A percentile compares a stretch with the other conserved stretches of the same genome.
These are phyloP conservation scores for Drosophila demipolita DNA, from an alignment of 2,888 invertebrate species.

Conservation along the genomic window DNA sequence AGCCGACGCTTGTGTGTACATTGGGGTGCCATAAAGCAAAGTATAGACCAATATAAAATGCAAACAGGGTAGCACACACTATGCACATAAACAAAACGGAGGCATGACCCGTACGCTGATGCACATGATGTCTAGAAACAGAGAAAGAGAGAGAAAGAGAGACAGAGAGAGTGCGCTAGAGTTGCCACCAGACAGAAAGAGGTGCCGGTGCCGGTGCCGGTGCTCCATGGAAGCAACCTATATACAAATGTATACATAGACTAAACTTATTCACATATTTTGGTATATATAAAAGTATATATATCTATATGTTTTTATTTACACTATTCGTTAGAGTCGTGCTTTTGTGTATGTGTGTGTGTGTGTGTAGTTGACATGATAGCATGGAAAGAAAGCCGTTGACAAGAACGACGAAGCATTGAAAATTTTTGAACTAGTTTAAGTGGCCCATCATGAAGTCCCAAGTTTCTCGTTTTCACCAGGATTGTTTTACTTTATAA, in stretches of 20 bases:
- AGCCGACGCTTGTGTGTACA: slow-evolving; percentile 53
- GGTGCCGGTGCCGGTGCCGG: slow-evolving; percentile 11
- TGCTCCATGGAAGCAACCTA: slow-evolving; percentile 22
- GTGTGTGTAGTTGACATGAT: slow-evolving; percentile 69
- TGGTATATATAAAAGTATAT: slow-evolving; percentile 39
- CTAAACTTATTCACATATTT: slow-evolving; percentile 45
- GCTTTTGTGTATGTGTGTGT: slow-evolving; percentile 19
- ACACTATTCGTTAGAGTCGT: slow-evolving; percentile 64
- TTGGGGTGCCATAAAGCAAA: slow-evolving; percentile 80
- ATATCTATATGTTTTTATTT: slow-evolving; percentile 70
- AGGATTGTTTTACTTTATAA: slow-evolving; percentile 81
- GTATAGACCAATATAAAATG: slow-evolving; percentile 79
- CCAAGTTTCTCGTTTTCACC: slow-evolving; percentile 80
- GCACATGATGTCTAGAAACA: slow-evolving; percentile 18
- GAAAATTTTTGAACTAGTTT: slow-evolving; percentile 80
- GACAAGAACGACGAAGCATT: slow-evolving; percentile 68
- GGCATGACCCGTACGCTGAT: slow-evolving; percentile 49
- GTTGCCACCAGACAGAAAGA: slow-evolving; percentile 22
- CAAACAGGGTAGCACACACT: slow-evolving; percentile 66
- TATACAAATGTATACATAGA: slow-evolving; percentile 17
- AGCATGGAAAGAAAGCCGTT: slow-evolving; percentile 68
- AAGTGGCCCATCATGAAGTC: slow-evolving; percentile 81
- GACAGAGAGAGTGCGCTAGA: background rate
- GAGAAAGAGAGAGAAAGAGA: background rate
- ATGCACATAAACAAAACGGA: slow-evolving; percentile 73